Base-by-base conservation (phyloP, 2,888 invertebrate species). In the Chaetoderma sp. region DNA sequence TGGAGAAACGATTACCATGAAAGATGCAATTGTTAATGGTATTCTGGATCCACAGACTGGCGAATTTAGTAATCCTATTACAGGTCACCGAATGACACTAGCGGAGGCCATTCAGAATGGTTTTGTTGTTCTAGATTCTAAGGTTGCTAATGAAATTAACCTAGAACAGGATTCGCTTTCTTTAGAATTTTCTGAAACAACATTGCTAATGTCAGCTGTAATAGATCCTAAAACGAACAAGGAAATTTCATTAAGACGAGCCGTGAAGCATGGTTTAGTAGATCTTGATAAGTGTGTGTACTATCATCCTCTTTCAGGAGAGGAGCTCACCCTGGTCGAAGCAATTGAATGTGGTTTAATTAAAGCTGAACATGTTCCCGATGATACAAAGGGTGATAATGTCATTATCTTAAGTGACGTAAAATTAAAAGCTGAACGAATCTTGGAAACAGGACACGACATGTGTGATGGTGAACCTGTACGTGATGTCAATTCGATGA, bases 61-160 rank as follows among this genome's bases (percentile, higher is more conserved):
- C 3, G 57, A 76, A n/a, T 83, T 80, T 68, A 72, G 76, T 16
- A 78, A 81, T 63, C 79, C 80, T 13, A 69, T 73, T 52, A 80
- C 81, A 1, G 82, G 79, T n/a, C 79, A 81, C 63, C 74, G 74
- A 4, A 79, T 81, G 68, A 64, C 78, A 4, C 60, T 83, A 16
- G 72, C 80, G 18, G 81, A 81, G 45, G 83, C 83, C 27, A 72
- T 81, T 16, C 73, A 74, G 54, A 77, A 77, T 61, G 83, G 81
- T 28, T 68, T 80, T 5, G 74, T 83, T 13, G 78, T 30, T 21
- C 36, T 55, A 13, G 60, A 60, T 23, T 32, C 64, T 13, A 36
- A 25, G 16, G 23, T 23, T 39, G 56, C 56, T 33, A 30, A 56
- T 33, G 36, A 56, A 21, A 23, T 36, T 21, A n/a, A 3, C 23